Conservation (phyloP, 2,888 invertebrate species). For the Apodemia duryi region DNA sequence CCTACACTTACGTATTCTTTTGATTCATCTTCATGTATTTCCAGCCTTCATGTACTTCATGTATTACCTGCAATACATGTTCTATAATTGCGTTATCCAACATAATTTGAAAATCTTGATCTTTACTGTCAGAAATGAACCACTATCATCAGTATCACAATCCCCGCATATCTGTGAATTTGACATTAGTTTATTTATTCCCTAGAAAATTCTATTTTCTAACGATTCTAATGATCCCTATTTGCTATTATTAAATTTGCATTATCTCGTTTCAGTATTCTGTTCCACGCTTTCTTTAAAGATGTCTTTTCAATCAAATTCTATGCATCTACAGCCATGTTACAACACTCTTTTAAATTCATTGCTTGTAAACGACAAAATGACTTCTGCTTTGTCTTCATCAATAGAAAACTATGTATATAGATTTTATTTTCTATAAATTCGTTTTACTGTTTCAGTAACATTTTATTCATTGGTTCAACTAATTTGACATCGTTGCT, state of each 20-base stretch:
- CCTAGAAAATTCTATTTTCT: conserved; percentile 14
- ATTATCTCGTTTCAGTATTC: conserved; percentile 18
- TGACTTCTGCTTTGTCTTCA: conserved; percentile 26
- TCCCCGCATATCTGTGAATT: conserved; percentile 16
- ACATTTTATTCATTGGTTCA: conserved; percentile 26
- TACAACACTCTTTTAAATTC: conserved; percentile 32
- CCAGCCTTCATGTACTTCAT: conserved; percentile 11
- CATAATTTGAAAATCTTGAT: conserved; percentile 20
- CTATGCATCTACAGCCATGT: conserved; percentile 30
- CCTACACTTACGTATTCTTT: conserved; percentile 17
- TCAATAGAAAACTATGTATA: conserved; percentile 28
- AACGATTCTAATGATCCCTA: not conserved
- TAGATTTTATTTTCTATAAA: conserved; percentile 34
- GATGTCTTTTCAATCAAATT: conserved; percentile 28
- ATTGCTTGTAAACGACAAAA: conserved; percentile 26
- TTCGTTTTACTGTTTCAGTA: conserved; percentile 31
- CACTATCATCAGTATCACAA: conserved; percentile 26
- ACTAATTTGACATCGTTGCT: conserved; percentile 24
- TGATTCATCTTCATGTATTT: conserved; percentile 26
- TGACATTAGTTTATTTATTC: conserved; percentile 26
- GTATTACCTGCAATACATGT: conserved; percentile 12
- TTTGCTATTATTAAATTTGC: conserved; percentile 22
- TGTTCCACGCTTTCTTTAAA: conserved; percentile 29
- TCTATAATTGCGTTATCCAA: conserved; percentile 19
- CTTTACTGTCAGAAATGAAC: conserved; percentile 23